Evolutionary conservation across 1,140 invertebrate genomes (phyloP).

Genomic region (Octopus bimaculoides): DNA sequence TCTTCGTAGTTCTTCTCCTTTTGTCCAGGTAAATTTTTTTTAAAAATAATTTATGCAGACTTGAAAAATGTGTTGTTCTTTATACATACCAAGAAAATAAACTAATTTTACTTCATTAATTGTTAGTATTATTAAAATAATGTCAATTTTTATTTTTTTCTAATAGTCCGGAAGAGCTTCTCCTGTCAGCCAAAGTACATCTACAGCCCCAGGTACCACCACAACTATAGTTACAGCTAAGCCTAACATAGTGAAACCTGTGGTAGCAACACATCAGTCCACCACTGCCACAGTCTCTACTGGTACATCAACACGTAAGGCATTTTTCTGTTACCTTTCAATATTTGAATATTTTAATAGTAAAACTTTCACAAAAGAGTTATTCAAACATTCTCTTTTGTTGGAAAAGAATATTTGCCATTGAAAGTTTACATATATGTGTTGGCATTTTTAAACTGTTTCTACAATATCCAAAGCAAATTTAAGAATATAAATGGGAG

Average conservation of each 20-base stretch:
- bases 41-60: not conserved
- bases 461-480: too few species aligned
- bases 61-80: not conserved
- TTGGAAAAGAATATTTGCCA: too few species aligned
- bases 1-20: constrained; percentile 28
- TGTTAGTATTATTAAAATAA: too few species aligned
- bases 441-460: too few species aligned
- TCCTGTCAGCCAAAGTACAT: constrained; percentile 16
- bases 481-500: too few species aligned
- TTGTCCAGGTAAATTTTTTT: constrained; percentile 20
- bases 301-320: not conserved
- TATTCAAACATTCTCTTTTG: too few species aligned
- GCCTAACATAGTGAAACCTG: constrained; percentile 10
- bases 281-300: not conserved
- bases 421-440: too few species aligned
- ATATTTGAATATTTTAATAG: too few species aligned
- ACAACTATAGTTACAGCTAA: constrained; percentile 12
- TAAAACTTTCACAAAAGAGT: too few species aligned
- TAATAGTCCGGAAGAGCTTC: constrained; percentile 30
- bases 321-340: not conserved
- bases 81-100: not conserved
- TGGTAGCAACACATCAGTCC: constrained; percentile 13
- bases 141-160: not conserved
- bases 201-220: constrained; percentile 16
- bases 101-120: not conserved